Evolutionary conservation across 2,797 vertebrate species (phyloP).

Genomic region (Artibeus lituratus): DNA sequence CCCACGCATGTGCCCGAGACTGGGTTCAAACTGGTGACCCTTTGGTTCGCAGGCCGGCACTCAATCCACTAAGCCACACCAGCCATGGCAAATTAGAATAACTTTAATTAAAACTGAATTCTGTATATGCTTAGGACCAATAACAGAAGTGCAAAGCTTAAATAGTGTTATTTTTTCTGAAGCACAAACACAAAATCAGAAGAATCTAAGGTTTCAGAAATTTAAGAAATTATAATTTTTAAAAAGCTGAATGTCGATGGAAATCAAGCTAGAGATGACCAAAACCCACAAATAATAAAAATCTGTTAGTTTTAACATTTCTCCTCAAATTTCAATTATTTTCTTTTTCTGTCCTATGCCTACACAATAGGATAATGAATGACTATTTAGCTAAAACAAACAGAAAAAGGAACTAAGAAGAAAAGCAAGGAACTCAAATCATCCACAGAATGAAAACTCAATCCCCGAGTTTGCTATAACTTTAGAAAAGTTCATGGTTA

Average conservation of each 20-base stretch:
- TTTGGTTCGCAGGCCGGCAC: too few relatives aligned
- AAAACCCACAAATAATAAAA: constrained; percentile 4
- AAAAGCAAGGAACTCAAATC: not conserved
- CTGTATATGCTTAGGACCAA: not conserved
- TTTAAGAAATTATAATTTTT: not conserved
- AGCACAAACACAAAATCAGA: not conserved
- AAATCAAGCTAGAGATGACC: not conserved
- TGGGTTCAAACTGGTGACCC: too few relatives aligned
- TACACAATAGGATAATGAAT: not conserved
- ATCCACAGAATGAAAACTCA: not conserved
- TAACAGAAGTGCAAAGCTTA: not conserved
- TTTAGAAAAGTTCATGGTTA: constrained; percentile 38
- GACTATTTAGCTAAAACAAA: not conserved
- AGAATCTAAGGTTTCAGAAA: not conserved
- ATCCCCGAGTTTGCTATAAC: not conserved
- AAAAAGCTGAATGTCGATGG: not conserved
- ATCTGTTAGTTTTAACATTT: constrained; percentile 6
- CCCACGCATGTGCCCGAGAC: too few relatives aligned
- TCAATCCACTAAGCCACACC: too few relatives aligned
- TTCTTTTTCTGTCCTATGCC: constrained; percentile 34
- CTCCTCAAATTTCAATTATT: not conserved
- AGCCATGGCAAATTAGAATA: not conserved
- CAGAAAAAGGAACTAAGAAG: not conserved
- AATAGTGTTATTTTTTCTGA: constrained; percentile 17
- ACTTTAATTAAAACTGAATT: not conserved